Percentiles rank a stretch among this genome's conserved stretches.
Evolutionary conservation across 2,797 vertebrate species (phyloP).

Genomic region (Choloepus didactylus): DNA sequence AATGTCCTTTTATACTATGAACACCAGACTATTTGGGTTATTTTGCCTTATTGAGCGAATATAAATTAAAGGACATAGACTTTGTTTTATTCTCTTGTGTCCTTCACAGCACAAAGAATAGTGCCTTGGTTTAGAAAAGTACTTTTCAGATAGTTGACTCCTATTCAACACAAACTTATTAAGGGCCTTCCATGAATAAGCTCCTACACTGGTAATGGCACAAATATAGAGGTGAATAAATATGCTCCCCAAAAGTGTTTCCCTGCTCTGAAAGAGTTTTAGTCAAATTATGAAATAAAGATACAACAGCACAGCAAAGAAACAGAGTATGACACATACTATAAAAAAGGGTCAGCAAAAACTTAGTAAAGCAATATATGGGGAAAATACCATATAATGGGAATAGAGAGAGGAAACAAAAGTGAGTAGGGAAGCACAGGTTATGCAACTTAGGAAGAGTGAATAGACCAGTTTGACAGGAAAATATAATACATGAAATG

Average conservation of each 20-base stretch:
- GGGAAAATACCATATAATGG: neutral
- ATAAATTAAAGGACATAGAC: neutral
- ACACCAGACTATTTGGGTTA: neutral
- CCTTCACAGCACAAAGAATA: neutral
- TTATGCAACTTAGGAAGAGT: neutral
- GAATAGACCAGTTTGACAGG: neutral
- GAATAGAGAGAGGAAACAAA: neutral
- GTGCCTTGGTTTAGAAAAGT: neutral
- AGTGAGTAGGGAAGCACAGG: neutral
- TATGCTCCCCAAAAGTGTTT: neutral
- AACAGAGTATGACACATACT: neutral
- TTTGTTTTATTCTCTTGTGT: neutral
- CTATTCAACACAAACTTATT: neutral
- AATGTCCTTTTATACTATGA: neutral
- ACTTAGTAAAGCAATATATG: neutral
- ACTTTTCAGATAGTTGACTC: neutral
- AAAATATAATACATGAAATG: slow-evolving; percentile 34
- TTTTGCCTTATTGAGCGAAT: neutral
- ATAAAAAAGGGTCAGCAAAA: neutral
- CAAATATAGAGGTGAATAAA: neutral
- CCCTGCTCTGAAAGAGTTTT: neutral
- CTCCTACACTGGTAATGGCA: neutral
- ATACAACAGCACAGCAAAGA: neutral
- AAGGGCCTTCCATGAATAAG: neutral
- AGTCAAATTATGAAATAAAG: neutral